Conservation (phyloP, 2,797 vertebrate species). For the Carcharodon carcharias region DNA sequence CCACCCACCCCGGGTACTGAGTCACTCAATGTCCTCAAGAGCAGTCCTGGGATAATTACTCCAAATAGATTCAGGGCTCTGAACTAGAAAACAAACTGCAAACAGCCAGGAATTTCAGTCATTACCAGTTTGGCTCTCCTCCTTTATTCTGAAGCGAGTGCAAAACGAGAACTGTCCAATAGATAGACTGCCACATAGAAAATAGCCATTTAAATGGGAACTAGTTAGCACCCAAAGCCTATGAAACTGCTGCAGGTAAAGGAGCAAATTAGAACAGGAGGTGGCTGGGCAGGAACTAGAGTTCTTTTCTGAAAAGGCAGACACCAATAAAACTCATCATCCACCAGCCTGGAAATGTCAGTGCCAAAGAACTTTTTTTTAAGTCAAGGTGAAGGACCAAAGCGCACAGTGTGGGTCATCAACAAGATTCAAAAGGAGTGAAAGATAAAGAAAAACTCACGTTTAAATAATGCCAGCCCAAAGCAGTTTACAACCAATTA, state of each 20-base stretch:
- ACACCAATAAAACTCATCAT: not conserved
- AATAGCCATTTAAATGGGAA: too few species aligned
- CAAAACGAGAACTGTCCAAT: not conserved
- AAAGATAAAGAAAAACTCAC: not conserved
- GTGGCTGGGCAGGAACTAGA: not conserved
- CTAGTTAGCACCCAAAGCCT: not conserved
- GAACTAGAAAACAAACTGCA: not conserved
- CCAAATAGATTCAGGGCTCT: not conserved
- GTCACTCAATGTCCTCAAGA: not conserved
- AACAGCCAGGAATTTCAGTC: not conserved
- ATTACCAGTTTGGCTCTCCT: not conserved
- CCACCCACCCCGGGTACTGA: not conserved
- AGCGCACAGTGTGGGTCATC: not conserved
- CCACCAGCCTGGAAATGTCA: not conserved
- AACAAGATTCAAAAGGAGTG: not conserved
- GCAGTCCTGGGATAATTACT: not conserved
- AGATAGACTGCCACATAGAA: not conserved
- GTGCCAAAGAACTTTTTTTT: not conserved
- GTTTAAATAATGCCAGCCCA: too few species aligned
- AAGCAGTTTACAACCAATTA: not conserved
- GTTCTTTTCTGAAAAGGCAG: not conserved
- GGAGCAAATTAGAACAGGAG: not conserved
- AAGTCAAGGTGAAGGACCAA: not conserved
- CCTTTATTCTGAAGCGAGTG: not conserved
- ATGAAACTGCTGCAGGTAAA: not conserved